Evolutionary conservation across 2,113 vertebrate genomes (phyloP).

Genomic region (Corydoras maculifer): DNA sequence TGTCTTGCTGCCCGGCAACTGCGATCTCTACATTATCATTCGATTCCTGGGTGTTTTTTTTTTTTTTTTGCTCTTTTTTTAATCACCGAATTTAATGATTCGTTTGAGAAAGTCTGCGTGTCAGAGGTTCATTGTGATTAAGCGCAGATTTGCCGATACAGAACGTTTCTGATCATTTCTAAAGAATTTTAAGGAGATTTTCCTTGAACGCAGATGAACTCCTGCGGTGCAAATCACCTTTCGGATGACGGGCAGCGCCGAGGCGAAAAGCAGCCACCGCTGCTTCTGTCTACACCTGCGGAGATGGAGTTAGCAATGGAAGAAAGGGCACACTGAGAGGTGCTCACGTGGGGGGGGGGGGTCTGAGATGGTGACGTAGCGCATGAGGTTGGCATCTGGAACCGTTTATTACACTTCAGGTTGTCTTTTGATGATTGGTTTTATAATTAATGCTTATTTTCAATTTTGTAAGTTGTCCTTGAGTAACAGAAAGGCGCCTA

Average conservation of each 20-base stretch:
- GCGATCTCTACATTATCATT: no score
- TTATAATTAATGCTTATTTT: no score
- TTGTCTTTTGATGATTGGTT: no score
- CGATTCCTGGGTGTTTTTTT: no score
- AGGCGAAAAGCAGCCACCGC: neutral
- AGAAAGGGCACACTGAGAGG: neutral
- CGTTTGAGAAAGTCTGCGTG: neutral
- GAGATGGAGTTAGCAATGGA: neutral
- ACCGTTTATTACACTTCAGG: neutral
- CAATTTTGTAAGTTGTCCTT: no score
- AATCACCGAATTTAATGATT: no score
- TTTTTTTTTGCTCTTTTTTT: no score
- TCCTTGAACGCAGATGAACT: neutral
- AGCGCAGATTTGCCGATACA: neutral
- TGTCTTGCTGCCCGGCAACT: no score
- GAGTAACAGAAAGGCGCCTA: no score
- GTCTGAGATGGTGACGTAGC: neutral
- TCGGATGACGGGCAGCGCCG: neutral
- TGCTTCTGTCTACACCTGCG: neutral
- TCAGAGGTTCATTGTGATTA: neutral
- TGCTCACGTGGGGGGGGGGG: neutral
- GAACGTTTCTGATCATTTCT: neutral
- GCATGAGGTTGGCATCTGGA: neutral
- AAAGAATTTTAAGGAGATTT: neutral
- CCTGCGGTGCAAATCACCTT: conserved; percentile 1